Percentiles rank a stretch among this genome's conserved stretches.
These are phyloP conservation scores for Drosophila subsilvestris DNA, from an alignment of 2,888 invertebrate species.

Conservation along the genomic window DNA sequence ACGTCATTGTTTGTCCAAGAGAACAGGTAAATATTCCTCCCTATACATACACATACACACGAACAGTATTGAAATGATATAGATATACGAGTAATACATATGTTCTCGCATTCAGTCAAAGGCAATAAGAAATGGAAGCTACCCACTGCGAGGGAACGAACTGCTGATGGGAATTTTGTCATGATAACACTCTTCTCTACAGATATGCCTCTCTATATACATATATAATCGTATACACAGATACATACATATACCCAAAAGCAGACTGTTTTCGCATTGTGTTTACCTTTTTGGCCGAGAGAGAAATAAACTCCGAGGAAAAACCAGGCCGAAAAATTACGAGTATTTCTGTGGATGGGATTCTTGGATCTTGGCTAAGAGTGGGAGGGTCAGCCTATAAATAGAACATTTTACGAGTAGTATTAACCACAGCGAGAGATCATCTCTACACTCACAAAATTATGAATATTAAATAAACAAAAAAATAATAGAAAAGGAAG, in stretches of 20 bases:
- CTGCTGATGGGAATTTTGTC: constrained; percentile 63
- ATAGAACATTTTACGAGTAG: constrained; percentile 27
- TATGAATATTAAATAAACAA: constrained; percentile 33
- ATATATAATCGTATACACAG: constrained; percentile 1
- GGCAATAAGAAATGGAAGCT: constrained; percentile 29
- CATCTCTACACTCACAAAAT: constrained; percentile 1
- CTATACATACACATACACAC: background rate
- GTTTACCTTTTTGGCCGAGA: constrained; percentile 30
- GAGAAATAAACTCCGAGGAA: constrained; percentile 28
- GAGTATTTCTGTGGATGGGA: background rate
- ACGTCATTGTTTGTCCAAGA: constrained; percentile 69
- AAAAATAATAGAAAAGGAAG: background rate
- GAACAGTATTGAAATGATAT: constrained; percentile 46
- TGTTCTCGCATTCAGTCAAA: constrained; percentile 46
- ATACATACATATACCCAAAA: constrained; percentile 7
- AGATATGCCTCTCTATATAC: constrained; percentile 2
- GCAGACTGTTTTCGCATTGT: constrained; percentile 27
- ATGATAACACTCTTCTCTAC: constrained; percentile 43
- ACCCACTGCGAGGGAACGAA: constrained; percentile 7
- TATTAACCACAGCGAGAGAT: background rate
- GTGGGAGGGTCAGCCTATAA: constrained; percentile 3
- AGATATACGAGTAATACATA: constrained; percentile 15
- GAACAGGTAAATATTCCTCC: constrained; percentile 39
- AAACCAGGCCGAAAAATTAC: constrained; percentile 17
- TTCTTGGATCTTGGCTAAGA: constrained; percentile 1